A percentile compares a stretch with the other conserved stretches of the same genome.
Conservation (phyloP, 2,797 vertebrate genomes). For the Huso huso region DNA sequence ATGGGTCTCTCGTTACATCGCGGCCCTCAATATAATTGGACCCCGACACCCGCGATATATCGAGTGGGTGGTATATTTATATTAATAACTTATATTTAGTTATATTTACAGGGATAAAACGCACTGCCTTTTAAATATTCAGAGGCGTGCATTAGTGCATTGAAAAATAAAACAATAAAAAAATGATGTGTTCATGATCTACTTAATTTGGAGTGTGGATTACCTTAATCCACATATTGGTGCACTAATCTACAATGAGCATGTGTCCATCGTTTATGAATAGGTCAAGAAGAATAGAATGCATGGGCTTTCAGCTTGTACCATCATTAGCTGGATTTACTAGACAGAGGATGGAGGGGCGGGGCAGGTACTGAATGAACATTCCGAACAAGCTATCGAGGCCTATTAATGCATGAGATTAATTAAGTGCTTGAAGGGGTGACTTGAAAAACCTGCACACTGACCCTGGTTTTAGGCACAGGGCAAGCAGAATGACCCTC, state of each 20-base stretch:
- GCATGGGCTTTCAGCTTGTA: constrained; percentile 57
- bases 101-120: no score
- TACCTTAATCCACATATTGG: constrained; percentile 34
- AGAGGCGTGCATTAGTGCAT: no score
- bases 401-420: constrained; percentile 79
- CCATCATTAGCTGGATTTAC: constrained; percentile 38
- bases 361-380: constrained; percentile 12
- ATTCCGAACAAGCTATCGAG: constrained; percentile 60
- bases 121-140: no score
- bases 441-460: constrained; percentile 70
- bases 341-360: constrained; percentile 12
- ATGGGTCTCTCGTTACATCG: no score
- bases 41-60: no score
- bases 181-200: no score
- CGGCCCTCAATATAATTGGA: no score
- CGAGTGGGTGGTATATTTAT: no score
- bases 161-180: no score
- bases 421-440: constrained; percentile 79
- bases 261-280: constrained; percentile 38
- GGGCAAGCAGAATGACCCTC: constrained; percentile 47
- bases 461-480: constrained; percentile 58
- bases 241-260: constrained; percentile 36
- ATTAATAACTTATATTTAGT: no score
- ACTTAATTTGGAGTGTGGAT: constrained; percentile 32
- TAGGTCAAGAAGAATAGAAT: constrained; percentile 50